Evolutionary conservation across 2,888 invertebrate species (phyloP), one percentile per base, ranked within the genome.

Genomic region (Xiphydria camelus): DNA sequence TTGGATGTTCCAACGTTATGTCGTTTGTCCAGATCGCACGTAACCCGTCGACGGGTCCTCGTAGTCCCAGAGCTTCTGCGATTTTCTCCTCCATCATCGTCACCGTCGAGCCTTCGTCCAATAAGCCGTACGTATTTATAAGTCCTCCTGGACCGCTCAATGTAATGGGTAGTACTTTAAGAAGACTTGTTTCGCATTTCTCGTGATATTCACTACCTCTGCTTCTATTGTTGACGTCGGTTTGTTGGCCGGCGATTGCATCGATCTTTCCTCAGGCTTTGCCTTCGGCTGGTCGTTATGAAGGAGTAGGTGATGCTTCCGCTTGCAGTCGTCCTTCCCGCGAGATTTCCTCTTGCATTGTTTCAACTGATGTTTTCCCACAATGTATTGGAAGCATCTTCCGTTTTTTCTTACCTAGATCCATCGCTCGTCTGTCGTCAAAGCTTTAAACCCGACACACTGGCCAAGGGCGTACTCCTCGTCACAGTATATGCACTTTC

Each of bases 61-160:
- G 10, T 4, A 34, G 41, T 4, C 45, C 49, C 1, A 49, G 37
- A 14, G 6, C 3, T 10, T 18, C 33, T 3, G 47, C 53, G 2
- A 40, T 7, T 1, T 36, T 37, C 5, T 4, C 29, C 14, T 53
- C 47, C 1, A 50, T 26, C 19, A 51, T 17, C 2, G 51, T 41
- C 4, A 48, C 37, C 2, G 53, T 49, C 7, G 22, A 22, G 4
- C 22, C 22, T 22, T 22, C 22, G 7, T 51, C 51, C 2, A 51
- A 15, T 7, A 51, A 18, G 4, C 49, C 49, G 14, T 34, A 43
- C 1, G 43, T 47, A 5, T 26, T 7, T 0, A 47, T 12, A 18
- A 23, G 9, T 6, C 19, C 19, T 7, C 22, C 33, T 1, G 42
- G 22, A 0, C 47, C 45, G 4, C 20, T 6, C 33, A 49, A 9